Base-by-base conservation (phyloP, 1,140 invertebrate species). In the Aphidius gifuensis region DNA sequence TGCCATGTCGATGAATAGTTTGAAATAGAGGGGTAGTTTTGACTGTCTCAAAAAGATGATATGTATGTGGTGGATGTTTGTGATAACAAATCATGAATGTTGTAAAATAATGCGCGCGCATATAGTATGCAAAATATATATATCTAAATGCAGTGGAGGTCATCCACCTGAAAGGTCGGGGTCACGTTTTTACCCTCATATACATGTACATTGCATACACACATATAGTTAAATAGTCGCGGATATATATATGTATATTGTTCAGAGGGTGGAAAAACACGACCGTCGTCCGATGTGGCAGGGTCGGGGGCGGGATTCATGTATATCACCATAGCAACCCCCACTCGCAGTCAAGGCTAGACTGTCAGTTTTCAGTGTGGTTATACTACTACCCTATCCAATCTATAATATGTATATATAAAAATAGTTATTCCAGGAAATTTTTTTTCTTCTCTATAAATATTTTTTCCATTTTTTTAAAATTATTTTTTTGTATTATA, bases 101-200 rank as follows among this genome's bases (percentile, higher is more conserved):
- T 32, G 23, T 32, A 32, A 32, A 32, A 3, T 32, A 71, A 64
- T 73, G 74, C 73, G 73, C 72, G 74, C 75, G 75, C 69, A 68
- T 50, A 16, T 50, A 16, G 23, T 70, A 73, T 32, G 2, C 2
- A 32, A 32, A 32, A 32, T 32, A 32, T 32, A 32, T 32, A 32
- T 32, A 3, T 32, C 2, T 32, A 32, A 32, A 67, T 79, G 79
- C 78, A 80, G 78, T 79, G 76, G 79, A 79, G 79, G 79, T 80
- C 77, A 81, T 81, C 78, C 74, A 81, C 79, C 78, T 79, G 76
- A 78, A 80, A 81, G 78, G 79, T 80, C 78, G 77, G 79, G 79
- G 79, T 80, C 78, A 79, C 69, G 74, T 72, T 75, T 70, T 73
- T 71, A 69, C 70, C 71, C 69, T 69, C 63, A 66, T 62, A 46